Evolutionary conservation across 2,888 invertebrate genomes (phyloP), one percentile per base, ranked within the genome.

Genomic region (Nysson spinosus): DNA sequence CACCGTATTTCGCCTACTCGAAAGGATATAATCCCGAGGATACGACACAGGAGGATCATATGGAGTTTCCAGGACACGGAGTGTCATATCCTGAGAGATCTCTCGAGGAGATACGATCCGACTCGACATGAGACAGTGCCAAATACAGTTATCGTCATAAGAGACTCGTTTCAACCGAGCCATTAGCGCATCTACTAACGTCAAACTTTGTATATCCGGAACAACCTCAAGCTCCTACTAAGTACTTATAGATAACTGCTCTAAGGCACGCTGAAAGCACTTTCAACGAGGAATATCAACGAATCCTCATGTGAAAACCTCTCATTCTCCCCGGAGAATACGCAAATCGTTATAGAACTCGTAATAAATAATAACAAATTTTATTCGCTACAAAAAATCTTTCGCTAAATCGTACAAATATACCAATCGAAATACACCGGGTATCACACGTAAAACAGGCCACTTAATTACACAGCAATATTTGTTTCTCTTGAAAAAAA

Each of bases 151-250:
- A 75, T 63, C 69, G 51, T 69, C 75, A 54, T 58, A 40, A 51
- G 57, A 40, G 69, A 69, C 72, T 69, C 72, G 63, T 75, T 72
- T 67, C 75, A 51, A 50, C 43, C 44, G 47, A 57, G 46, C 75
- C 71, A 75, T 75, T 75, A 75, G 72, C 69, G 75, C 57, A 65
- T 69, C 65, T 60, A 56, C 55, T 54, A 65, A 62, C 69, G 71
- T 75, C 75, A 74, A 72, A 72, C 72, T 72, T 72, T 56, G 72
- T 64, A 49, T 69, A 68, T 66, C 62, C 60, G 51, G 61, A 42
- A 42, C 56, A 56, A 47, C 46, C 56, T 51, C 61, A 57, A 50
- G 55, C 54, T 65, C 60, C 44, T 30, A 55, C 44, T 54, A 35
- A 57, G 52, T 46, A 70, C 56, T 66, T 62, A 28, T 43, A 57